Conservation (phyloP, 2,797 vertebrate genomes). For the Artibeus jamaicensis region DNA sequence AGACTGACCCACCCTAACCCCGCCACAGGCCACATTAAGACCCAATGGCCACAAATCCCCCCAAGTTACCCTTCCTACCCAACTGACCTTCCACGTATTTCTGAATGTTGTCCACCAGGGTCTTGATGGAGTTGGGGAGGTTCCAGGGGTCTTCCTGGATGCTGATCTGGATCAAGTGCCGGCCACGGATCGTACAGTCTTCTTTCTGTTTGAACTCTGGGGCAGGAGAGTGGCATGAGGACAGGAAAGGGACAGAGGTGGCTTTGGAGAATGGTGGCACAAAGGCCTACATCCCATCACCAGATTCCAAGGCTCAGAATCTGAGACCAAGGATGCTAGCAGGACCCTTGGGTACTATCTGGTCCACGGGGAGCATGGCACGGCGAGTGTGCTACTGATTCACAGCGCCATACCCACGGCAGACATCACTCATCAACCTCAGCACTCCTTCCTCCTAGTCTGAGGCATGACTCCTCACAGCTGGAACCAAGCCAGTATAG, state of each 20-base stretch:
- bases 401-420: accelerated
- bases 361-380: not conserved
- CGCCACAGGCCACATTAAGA: not conserved
- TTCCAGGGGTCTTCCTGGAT: slow-evolving; percentile 99
- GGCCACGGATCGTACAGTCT: slow-evolving; percentile 91
- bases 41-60: not conserved
- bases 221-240: slow-evolving; percentile 17
- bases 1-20: not conserved
- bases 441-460: not conserved
- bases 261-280: not conserved
- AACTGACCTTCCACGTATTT: slow-evolving; percentile 94
- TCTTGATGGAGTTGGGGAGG: slow-evolving; percentile 96
- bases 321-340: not conserved
- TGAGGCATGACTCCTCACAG: not conserved
- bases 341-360: not conserved
- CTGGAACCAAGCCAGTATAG: not conserved
- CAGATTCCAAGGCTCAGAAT: not conserved
- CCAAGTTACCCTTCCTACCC: accelerated
- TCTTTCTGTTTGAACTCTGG: slow-evolving; percentile 96
- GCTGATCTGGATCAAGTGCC: slow-evolving; percentile 93
- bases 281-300: not conserved
- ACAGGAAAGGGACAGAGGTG: not conserved
- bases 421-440: slow-evolving; percentile 8
- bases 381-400: not conserved
- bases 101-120: slow-evolving; percentile 95